These are phyloP conservation scores for Phyllopteryx taeniolatus DNA, from an alignment of 2,113 vertebrate species.

Conservation along the genomic window DNA sequence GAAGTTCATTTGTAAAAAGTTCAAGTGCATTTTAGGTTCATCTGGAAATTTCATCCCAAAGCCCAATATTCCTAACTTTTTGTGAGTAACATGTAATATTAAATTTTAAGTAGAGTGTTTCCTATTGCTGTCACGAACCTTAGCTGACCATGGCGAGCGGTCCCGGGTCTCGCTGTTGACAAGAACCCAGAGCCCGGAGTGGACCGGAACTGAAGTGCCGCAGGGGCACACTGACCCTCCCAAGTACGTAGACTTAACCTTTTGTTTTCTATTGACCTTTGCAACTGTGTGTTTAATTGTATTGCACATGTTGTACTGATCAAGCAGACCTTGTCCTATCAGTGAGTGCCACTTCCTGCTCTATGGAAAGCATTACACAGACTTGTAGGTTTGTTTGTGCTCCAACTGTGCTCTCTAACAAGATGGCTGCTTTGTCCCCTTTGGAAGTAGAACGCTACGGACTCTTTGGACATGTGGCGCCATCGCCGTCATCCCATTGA, in stretches of 20 bases:
- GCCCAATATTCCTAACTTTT: no score
- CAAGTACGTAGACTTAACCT: background rate
- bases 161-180: background rate
- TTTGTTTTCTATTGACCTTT: no score
- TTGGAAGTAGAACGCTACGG: constrained; percentile 44
- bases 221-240: background rate
- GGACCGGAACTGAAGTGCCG: background rate
- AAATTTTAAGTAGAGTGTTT: background rate
- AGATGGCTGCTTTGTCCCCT: constrained; percentile 5
- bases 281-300: no score
- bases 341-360: background rate
- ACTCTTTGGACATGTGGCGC: constrained; percentile 42
- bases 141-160: background rate
- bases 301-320: no score
- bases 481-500: constrained; percentile 33
- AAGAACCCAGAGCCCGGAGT: background rate
- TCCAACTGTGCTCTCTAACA: background rate
- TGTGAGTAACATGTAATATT: no score
- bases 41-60: no score
- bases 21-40: no score
- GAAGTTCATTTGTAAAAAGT: no score
- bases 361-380: no score
- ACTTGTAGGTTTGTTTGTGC: background rate
- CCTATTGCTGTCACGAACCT: background rate
- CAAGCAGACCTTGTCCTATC: no score